phyloP scores from a whole-genome alignment of 2,797 vertebrate genomes.

The Borostomias antarcticus region DNA sequence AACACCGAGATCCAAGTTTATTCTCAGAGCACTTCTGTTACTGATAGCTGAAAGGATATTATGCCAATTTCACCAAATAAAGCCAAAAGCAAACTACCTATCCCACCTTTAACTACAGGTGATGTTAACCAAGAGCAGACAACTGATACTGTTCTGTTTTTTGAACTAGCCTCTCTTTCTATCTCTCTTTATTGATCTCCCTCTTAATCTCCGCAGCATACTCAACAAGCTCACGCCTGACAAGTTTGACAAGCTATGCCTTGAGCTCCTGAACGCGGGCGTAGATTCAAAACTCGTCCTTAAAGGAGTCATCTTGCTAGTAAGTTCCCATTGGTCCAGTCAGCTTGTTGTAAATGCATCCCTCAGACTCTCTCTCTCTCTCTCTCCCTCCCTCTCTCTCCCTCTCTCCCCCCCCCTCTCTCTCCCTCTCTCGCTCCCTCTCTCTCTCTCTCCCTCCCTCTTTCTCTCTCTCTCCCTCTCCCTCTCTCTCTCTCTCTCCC shows the following conservation, averaged over 20 bases:
- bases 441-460: too few species aligned
- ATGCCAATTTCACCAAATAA: too few species aligned
- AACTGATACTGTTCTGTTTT: neutral
- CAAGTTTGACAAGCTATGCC: conserved; percentile 99
- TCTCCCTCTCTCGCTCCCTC: too few species aligned
- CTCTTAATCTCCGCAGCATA: conserved; percentile 79
- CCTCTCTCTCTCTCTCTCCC: too few species aligned
- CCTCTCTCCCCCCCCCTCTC: too few species aligned
- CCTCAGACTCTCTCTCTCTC: neutral
- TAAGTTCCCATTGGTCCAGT: too few species aligned
- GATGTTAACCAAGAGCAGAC: conserved; percentile 35
- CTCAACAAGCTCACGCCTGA: conserved; percentile 99
- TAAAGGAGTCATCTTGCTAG: conserved; percentile 99
- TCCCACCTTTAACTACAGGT: conserved; percentile 44
- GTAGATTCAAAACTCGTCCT: conserved; percentile 99
- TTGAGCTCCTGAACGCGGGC: conserved; percentile 99
- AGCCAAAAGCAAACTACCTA: too few species aligned
- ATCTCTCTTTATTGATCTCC: neutral
- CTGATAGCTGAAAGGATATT: too few species aligned
- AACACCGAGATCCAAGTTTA: too few species aligned
- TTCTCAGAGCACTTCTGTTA: too few species aligned
- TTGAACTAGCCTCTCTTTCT: conserved; percentile 3
- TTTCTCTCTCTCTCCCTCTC: too few species aligned
- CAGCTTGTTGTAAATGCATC: too few species aligned
- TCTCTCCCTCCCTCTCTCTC: neutral